Evolutionary conservation across 2,113 vertebrate genomes (phyloP).

Genomic region (Damaliscus lunatus): DNA sequence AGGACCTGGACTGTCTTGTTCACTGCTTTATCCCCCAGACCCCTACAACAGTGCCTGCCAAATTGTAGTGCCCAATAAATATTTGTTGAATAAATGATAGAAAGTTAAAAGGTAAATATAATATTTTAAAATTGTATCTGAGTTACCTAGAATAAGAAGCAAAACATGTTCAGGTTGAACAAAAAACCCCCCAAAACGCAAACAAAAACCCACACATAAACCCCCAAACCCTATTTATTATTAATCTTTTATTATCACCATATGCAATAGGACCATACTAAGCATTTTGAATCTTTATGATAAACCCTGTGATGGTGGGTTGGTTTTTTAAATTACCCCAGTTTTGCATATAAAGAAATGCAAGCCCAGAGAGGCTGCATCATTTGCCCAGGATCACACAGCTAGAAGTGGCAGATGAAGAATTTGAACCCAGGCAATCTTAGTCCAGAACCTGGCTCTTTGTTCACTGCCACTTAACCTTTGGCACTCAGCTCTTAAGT

Average conservation of each 20-base stretch:
- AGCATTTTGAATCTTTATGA: background rate
- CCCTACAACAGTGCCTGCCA: background rate
- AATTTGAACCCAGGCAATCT: background rate
- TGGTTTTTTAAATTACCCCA: background rate
- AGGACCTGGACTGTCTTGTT: background rate
- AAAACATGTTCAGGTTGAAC: background rate
- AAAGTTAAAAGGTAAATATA: background rate
- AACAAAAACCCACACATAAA: background rate
- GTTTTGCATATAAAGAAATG: background rate
- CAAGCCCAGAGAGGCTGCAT: background rate
- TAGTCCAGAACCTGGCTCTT: conserved; percentile 17
- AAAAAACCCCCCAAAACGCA: background rate
- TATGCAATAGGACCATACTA: background rate
- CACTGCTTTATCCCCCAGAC: background rate
- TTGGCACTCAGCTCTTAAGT: background rate
- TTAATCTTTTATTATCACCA: background rate
- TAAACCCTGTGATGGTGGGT: background rate
- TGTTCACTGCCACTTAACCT: background rate
- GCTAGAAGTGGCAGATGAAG: background rate
- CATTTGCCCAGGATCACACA: conserved; percentile 14
- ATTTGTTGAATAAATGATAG: background rate
- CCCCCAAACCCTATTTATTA: background rate
- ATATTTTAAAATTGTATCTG: background rate
- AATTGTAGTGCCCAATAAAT: background rate
- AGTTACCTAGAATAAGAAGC: background rate